These are phyloP conservation scores for Phalacrocorax pelagicus DNA, from an alignment of 2,113 vertebrate genomes.

Conservation along the genomic window DNA sequence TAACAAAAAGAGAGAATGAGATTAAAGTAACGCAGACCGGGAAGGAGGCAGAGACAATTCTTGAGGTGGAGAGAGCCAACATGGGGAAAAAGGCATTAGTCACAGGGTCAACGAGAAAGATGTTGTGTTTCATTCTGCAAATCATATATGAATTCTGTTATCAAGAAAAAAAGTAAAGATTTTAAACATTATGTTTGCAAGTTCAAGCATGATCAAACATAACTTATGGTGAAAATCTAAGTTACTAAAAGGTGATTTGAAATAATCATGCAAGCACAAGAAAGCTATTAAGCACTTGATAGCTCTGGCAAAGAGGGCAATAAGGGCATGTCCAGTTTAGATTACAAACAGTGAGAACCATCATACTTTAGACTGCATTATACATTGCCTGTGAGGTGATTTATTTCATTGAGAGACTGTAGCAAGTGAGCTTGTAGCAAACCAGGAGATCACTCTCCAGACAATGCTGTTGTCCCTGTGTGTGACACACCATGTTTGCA, in stretches of 20 bases:
- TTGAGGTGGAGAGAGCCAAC: not conserved
- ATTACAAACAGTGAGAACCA: not conserved
- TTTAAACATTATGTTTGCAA: not conserved
- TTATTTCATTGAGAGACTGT: not conserved
- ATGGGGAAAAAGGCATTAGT: fast-evolving
- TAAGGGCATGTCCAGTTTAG: not conserved
- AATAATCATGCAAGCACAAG: not conserved
- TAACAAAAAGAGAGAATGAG: not conserved
- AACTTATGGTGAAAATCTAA: not conserved
- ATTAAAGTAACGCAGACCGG: not conserved
- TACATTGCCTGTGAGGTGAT: not conserved
- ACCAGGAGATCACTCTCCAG: not conserved
- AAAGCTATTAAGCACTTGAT: not conserved
- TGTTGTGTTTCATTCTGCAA: not conserved
- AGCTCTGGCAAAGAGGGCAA: conserved; percentile 11
- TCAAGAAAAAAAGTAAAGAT: not conserved
- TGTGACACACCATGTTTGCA: not conserved
- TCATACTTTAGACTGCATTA: not conserved
- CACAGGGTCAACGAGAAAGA: not conserved
- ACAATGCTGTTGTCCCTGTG: not conserved
- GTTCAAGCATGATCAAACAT: not conserved
- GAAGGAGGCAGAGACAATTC: not conserved
- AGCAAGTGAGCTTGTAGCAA: not conserved
- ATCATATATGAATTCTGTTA: not conserved
- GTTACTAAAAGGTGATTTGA: conserved; percentile 11